Percentiles rank a stretch among this genome's conserved stretches.
Conservation (phyloP, 2,113 vertebrate species). For the Aplodontia rufa region DNA sequence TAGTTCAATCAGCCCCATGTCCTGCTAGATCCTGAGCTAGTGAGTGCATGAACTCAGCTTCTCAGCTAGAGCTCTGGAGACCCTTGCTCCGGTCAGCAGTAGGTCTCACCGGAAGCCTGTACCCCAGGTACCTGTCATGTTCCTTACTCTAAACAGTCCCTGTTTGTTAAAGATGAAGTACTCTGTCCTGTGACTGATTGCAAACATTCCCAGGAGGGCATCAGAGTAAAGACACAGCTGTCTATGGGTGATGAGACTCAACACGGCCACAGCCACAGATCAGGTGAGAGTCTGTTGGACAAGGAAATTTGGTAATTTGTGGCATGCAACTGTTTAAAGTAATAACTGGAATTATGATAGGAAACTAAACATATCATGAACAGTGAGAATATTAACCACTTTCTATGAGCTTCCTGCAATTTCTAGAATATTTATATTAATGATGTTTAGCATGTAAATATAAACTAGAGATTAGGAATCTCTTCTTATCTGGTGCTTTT, state of each 20-base stretch:
- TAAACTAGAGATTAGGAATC: neutral
- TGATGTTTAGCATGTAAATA: neutral
- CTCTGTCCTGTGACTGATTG: neutral
- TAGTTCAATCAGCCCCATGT: neutral
- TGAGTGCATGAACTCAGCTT: neutral
- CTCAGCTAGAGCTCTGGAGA: neutral
- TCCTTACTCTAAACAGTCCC: neutral
- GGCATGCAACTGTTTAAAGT: neutral
- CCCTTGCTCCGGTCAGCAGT: neutral
- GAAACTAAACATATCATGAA: neutral
- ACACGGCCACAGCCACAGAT: neutral
- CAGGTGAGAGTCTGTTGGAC: neutral
- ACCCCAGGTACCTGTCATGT: neutral
- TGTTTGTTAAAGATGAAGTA: neutral
- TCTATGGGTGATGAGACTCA: neutral
- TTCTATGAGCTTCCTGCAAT: neutral
- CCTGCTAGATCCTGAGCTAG: neutral
- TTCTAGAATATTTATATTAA: neutral
- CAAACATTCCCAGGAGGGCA: neutral
- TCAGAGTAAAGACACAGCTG: neutral
- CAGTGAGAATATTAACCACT: neutral
- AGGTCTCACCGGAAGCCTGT: neutral
- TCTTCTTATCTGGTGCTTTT: neutral
- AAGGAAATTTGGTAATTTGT: neutral
- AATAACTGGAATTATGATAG: neutral